Conservation (phyloP, 2,888 invertebrate genomes). For the Apodemia hepburni region DNA sequence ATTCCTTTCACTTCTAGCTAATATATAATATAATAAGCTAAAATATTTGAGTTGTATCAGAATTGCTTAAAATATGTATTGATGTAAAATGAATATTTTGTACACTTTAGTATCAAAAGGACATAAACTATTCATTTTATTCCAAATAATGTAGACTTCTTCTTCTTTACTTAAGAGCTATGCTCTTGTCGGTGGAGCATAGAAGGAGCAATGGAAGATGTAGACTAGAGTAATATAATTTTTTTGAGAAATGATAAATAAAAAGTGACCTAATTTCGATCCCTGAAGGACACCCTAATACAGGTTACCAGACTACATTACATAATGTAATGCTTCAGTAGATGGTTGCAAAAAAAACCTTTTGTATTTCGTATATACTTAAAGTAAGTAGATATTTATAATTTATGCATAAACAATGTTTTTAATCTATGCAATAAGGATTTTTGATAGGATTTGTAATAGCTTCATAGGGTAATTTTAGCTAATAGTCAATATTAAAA, state of each 20-base stretch:
- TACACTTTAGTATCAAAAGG: background rate
- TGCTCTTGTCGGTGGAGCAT: no score
- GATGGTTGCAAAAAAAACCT: background rate
- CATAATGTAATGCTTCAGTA: background rate
- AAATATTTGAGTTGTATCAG: slow-evolving; percentile 1
- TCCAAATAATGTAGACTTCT: no score
- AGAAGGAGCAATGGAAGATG: no score
- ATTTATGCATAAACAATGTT: background rate
- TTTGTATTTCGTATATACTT: background rate
- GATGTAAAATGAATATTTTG: background rate
- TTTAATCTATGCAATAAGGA: background rate
- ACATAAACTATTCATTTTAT: no score
- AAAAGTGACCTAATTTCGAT: slow-evolving; percentile 5
- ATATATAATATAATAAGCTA: no score
- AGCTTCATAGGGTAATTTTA: background rate
- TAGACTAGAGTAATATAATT: background rate
- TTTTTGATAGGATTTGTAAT: background rate
- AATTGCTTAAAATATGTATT: background rate
- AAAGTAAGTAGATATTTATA: no score
- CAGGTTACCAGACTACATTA: background rate
- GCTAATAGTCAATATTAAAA: background rate
- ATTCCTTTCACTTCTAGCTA: slow-evolving; percentile 19
- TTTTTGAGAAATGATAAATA: slow-evolving; percentile 7
- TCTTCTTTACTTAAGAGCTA: no score
- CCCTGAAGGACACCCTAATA: slow-evolving; percentile 17